Conservation (phyloP, 1,140 invertebrate genomes). For the Rhyacophila brunnea region DNA sequence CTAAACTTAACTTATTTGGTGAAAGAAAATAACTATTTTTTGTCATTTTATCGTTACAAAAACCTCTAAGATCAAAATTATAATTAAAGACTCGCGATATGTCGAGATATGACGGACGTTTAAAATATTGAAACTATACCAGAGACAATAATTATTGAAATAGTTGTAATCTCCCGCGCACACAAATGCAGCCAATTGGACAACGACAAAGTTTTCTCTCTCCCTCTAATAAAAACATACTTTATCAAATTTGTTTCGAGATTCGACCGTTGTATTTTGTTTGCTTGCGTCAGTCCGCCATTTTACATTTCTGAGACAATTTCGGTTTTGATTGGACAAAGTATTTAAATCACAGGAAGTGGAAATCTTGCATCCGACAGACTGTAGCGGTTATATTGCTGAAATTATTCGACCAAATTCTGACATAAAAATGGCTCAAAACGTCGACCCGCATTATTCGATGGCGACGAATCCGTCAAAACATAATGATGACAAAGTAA, state of each 20-base stretch:
- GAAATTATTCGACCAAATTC: slow-evolving; percentile 23
- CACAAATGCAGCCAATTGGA: too few relatives aligned
- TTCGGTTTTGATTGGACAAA: slow-evolving; percentile 39
- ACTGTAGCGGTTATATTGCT: slow-evolving; percentile 41
- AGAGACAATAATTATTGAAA: too few relatives aligned
- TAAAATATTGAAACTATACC: too few relatives aligned
- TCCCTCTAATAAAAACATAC: too few relatives aligned
- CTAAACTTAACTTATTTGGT: too few relatives aligned
- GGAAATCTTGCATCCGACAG: slow-evolving; percentile 44
- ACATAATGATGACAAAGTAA: slow-evolving; percentile 70
- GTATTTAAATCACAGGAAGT: slow-evolving; percentile 54
- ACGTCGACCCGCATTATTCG: slow-evolving; percentile 75
- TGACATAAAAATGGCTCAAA: slow-evolving; percentile 69
- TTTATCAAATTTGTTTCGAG: not conserved
- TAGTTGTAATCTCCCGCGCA: too few relatives aligned
- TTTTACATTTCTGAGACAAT: slow-evolving; percentile 48
- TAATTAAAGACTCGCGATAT: too few relatives aligned
- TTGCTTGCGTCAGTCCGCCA: slow-evolving; percentile 40
- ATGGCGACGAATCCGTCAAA: slow-evolving; percentile 65
- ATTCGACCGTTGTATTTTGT: slow-evolving; percentile 18
- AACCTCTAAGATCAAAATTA: too few relatives aligned
- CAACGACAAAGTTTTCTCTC: too few relatives aligned
- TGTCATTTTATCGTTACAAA: too few relatives aligned
- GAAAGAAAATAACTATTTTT: too few relatives aligned
- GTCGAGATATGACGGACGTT: too few relatives aligned